Base-by-base conservation (phyloP, 2,888 invertebrate genomes). In the Pseudanteris insignis region DNA sequence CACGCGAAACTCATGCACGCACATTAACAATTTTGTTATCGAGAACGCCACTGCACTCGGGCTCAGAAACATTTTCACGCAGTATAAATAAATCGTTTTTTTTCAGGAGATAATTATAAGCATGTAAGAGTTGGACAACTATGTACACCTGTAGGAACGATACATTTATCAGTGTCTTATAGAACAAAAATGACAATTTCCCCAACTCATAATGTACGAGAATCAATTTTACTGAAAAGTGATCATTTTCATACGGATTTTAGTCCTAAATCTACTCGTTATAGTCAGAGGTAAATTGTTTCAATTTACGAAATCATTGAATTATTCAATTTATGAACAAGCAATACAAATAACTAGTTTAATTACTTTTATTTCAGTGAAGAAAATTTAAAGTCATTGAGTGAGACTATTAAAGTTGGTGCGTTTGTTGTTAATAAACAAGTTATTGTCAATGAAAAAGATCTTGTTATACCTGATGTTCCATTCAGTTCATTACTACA, bases 101-200 rank as follows among this genome's bases (percentile, higher is more conserved):
- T 37, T 59, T 3, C 82, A 84, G 94, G 94, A 63, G 92, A 93
- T 70, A 91, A 90, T 50, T 87, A 86, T 70, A 91, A 92, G 78
- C 86, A 87, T 65, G 86, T 90, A 25, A 86, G 88, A 78, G 89
- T 96, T 28, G 96, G 96, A 7, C 89, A 92, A 73, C 85, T 96
- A 4, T 88, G 89, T 67, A 94, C 94, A 8, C 92, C 94, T 0
- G 87, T 91, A 58, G 96, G 96, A 4, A 91, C 90, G 1, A 82
- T 96, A 46, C 85, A 87, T 51, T 85, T 96, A 74, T 88, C 89
- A 13, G 89, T 96, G 6, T 87, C 90, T 4, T 96, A 94, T 78
- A 86, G 96, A 66, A 95, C 94, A 0, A 92, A 94, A 81, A 90
- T 96, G 88, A 90, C 94, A 1, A 90, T 96, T 67, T 88, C 94